These are phyloP conservation scores for Zaprionus africanus DNA, from an alignment of 1,140 invertebrate genomes.

Conservation along the genomic window DNA sequence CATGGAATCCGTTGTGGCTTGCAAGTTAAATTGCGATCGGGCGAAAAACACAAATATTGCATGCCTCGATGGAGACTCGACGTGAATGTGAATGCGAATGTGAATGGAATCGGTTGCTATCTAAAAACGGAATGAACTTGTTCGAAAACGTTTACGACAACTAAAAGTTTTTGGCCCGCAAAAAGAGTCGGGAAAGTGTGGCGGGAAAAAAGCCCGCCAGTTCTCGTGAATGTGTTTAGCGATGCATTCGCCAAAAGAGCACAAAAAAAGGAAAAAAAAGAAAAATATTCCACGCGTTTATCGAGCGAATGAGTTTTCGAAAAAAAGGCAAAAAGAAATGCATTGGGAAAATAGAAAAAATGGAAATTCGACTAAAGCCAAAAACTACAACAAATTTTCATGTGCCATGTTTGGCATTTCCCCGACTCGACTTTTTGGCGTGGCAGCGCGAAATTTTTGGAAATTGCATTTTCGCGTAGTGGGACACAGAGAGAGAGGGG, in stretches of 20 bases:
- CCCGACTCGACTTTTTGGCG: conserved; percentile 38
- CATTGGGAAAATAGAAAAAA: background rate
- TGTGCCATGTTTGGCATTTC: conserved; percentile 38
- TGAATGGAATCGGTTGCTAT: conserved; percentile 12
- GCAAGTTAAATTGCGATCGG: conserved; percentile 1
- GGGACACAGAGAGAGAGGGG: background rate
- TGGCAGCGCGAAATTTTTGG: conserved; percentile 36
- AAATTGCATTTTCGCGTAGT: conserved; percentile 45
- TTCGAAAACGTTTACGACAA: conserved; percentile 40
- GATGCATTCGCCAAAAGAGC: conserved; percentile 21
- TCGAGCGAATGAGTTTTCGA: conserved; percentile 16
- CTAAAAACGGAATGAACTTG: conserved; percentile 31
- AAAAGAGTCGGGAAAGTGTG: background rate
- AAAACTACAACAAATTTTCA: conserved; percentile 50
- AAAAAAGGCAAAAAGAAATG: conserved; percentile 14
- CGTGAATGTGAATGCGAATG: conserved; percentile 1
- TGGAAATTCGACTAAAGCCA: conserved; percentile 9
- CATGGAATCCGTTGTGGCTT: background rate
- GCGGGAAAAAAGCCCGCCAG: background rate
- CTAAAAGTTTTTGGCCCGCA: conserved; percentile 30
- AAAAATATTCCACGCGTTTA: conserved; percentile 29
- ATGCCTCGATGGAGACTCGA: background rate
- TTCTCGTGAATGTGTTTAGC: conserved; percentile 30
- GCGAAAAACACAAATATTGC: conserved; percentile 7
- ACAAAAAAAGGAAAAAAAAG: background rate